Evolutionary conservation across 2,113 vertebrate species (phyloP).

Genomic region (Corythaixoides concolor): DNA sequence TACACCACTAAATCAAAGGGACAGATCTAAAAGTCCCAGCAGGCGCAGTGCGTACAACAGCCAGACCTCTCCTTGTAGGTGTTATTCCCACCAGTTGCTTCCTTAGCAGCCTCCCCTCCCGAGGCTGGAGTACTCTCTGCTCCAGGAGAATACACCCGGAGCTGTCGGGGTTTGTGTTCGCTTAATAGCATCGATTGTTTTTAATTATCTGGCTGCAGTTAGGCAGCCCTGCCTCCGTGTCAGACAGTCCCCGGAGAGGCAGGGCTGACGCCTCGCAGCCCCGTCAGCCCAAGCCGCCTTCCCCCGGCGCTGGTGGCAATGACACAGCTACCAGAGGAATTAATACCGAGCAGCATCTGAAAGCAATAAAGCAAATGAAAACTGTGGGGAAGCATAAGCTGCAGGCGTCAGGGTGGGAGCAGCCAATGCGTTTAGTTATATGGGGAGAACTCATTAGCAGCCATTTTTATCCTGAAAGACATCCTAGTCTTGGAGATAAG

Average conservation of each 20-base stretch:
- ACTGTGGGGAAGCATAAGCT: neutral
- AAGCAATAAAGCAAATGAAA: conserved; percentile 67
- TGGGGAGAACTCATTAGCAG: neutral
- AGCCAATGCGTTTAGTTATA: neutral
- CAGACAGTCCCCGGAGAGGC: conserved; percentile 76
- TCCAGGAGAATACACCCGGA: neutral
- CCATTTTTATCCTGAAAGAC: neutral
- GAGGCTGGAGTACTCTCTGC: neutral
- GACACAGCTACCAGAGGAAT: conserved; percentile 75
- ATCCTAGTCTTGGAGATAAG: neutral
- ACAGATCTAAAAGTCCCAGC: neutral
- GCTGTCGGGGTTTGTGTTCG: neutral
- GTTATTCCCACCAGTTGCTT: neutral
- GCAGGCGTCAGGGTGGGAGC: conserved; percentile 18
- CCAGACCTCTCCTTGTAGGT: neutral
- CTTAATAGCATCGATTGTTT: neutral
- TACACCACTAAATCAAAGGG: neutral
- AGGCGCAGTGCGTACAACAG: rapidly evolving
- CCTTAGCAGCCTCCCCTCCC: neutral
- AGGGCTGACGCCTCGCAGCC: conserved; percentile 79
- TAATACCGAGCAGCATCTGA: conserved; percentile 78
- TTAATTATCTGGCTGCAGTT: conserved; percentile 66
- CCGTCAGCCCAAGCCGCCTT: conserved; percentile 72
- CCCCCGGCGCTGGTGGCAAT: conserved; percentile 72
- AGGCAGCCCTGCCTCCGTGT: conserved; percentile 71